These are phyloP conservation scores for Cladopsammia gracilis DNA, from an alignment of 64 coral and sea anemone species.

Conservation along the genomic window DNA sequence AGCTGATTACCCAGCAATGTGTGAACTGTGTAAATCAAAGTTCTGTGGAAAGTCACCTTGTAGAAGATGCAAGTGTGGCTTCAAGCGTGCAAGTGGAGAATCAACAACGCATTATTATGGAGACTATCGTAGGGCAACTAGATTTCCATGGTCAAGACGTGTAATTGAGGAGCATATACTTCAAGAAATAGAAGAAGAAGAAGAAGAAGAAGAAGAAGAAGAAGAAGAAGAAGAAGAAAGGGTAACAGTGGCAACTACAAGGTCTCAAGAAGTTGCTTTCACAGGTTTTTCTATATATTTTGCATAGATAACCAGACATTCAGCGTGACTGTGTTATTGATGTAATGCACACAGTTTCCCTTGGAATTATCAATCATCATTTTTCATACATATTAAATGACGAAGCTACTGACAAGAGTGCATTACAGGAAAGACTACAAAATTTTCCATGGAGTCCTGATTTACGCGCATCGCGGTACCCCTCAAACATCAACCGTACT, in stretches of 20 bases:
- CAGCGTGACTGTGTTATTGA: constrained; percentile 65
- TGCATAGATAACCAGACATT: constrained; percentile 33
- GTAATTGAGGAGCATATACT: constrained; percentile 53
- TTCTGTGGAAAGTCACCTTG: constrained; percentile 55
- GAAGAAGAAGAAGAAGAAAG: constrained; percentile 58
- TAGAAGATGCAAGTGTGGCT: constrained; percentile 55
- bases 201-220: no score
- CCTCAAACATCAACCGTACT: constrained; percentile 29
- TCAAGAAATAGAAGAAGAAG: constrained; percentile 54
- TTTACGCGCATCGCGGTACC: constrained; percentile 55
- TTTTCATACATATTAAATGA: constrained; percentile 35
- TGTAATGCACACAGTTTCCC: constrained; percentile 68
- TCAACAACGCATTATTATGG: constrained; percentile 67
- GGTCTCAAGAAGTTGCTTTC: constrained; percentile 54
- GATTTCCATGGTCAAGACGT: constrained; percentile 41
- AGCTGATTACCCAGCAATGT: constrained; percentile 61
- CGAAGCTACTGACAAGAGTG: constrained; percentile 27
- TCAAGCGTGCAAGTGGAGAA: constrained; percentile 23
- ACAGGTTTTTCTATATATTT: constrained; percentile 62
- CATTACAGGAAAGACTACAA: constrained; percentile 46
- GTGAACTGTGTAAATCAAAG: constrained; percentile 67
- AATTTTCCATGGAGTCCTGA: constrained; percentile 65
- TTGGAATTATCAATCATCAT: constrained; percentile 64
- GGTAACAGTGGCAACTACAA: constrained; percentile 33
- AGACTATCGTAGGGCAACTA: constrained; percentile 38